A percentile compares a stretch with the other conserved stretches of the same genome.
Evolutionary conservation across 2,888 invertebrate species (phyloP).

Genomic region (Furcula furcula): DNA sequence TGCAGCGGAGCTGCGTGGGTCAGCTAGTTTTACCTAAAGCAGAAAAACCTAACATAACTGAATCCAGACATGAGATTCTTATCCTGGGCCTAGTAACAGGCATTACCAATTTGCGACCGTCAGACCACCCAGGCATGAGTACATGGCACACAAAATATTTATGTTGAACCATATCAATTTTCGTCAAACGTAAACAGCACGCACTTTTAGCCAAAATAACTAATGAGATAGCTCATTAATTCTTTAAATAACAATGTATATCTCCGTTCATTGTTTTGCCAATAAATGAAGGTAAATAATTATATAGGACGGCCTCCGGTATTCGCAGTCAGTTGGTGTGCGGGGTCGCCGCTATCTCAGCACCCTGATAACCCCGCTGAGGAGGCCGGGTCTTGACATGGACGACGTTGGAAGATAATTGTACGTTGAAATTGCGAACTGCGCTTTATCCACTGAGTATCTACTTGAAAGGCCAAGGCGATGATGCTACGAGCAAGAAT

Average conservation of each 20-base stretch:
- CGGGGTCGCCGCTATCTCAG: conserved; percentile 28
- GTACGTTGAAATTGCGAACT: conserved; percentile 5
- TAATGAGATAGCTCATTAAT: conserved; percentile 4
- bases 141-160: too few relatives aligned
- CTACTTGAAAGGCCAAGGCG: neutral
- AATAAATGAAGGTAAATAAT: conserved; percentile 10
- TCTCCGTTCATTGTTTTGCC: conserved; percentile 2
- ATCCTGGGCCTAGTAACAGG: too few relatives aligned
- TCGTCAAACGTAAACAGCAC: conserved; percentile 1
- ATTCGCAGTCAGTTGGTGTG: conserved; percentile 16
- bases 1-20: too few relatives aligned
- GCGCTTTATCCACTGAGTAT: conserved; percentile 5
- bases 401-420: conserved; percentile 8
- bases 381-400: conserved; percentile 44
- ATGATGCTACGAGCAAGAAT: neutral
- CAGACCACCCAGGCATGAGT: too few relatives aligned
- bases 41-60: too few relatives aligned
- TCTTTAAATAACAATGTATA: conserved; percentile 21
- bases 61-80: too few relatives aligned
- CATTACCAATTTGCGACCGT: too few relatives aligned
- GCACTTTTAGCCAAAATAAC: conserved; percentile 6
- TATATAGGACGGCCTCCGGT: conserved; percentile 28
- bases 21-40: too few relatives aligned
- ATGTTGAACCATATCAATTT: too few relatives aligned
- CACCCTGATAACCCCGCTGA: conserved; percentile 38